phyloP scores from a whole-genome alignment of 2,888 invertebrate genomes.

The Meteorus cinctellus region DNA sequence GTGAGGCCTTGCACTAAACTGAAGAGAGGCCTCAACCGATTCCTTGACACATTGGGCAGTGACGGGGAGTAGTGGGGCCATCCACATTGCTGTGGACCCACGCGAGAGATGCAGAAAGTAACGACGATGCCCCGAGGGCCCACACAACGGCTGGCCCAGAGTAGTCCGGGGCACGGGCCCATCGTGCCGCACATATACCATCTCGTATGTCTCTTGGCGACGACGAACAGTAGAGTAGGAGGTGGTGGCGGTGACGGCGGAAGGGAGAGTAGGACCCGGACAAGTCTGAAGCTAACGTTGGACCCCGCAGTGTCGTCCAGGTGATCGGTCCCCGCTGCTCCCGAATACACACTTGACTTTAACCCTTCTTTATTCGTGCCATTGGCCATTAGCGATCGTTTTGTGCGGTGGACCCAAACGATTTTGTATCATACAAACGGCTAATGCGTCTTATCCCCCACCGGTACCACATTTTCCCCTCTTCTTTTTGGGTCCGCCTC shows the following conservation, averaged over 20 bases:
- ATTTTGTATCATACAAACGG: neutral
- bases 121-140: slow-evolving; percentile 43
- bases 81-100: neutral
- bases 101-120: slow-evolving; percentile 42
- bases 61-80: slow-evolving; percentile 7
- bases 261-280: slow-evolving; percentile 47
- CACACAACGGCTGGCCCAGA: slow-evolving; percentile 42
- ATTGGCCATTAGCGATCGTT: slow-evolving; percentile 32
- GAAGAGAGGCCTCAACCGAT: slow-evolving; percentile 21
- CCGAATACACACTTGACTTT: slow-evolving; percentile 40
- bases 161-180: slow-evolving; percentile 32
- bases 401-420: slow-evolving; percentile 16
- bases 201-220: slow-evolving; percentile 22
- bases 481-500: slow-evolving; percentile 4
- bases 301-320: slow-evolving; percentile 61
- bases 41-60: neutral
- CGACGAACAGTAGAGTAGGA: slow-evolving; percentile 42
- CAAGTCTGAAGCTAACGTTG: slow-evolving; percentile 27
- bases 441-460: slow-evolving; percentile 20
- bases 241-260: slow-evolving; percentile 46
- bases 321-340: slow-evolving; percentile 55
- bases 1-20: slow-evolving; percentile 24
- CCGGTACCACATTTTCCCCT: neutral
- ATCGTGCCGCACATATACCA: slow-evolving; percentile 38
- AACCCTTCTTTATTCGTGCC: slow-evolving; percentile 20